A percentile compares a stretch with the other conserved stretches of the same genome.
phyloP scores from a whole-genome alignment of 2,888 invertebrate species.

The Rhingia campestris region DNA sequence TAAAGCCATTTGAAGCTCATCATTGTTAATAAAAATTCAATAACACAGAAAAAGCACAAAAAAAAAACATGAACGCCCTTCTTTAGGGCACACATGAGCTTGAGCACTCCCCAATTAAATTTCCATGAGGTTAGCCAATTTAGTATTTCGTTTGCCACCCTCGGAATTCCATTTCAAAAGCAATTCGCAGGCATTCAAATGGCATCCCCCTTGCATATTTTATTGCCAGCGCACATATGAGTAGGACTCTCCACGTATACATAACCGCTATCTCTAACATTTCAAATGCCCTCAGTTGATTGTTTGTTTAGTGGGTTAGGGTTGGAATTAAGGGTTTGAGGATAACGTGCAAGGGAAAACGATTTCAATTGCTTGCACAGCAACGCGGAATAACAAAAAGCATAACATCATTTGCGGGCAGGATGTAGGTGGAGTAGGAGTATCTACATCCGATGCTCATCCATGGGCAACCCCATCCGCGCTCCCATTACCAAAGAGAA shows the following conservation, averaged over 20 bases:
- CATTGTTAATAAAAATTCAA: constrained; percentile 64
- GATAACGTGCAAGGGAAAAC: background rate
- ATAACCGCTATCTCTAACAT: constrained; percentile 46
- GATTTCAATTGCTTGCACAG: constrained; percentile 63
- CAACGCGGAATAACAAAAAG: constrained; percentile 62
- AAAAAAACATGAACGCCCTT: background rate
- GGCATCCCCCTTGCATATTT: constrained; percentile 63
- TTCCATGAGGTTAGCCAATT: constrained; percentile 70
- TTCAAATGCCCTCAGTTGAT: constrained; percentile 59
- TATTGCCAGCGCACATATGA: constrained; percentile 46
- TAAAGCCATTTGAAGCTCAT: constrained; percentile 49
- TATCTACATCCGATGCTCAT: constrained; percentile 15
- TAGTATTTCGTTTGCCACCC: constrained; percentile 33
- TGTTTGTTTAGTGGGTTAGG: constrained; percentile 27
- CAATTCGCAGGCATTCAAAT: constrained; percentile 64
- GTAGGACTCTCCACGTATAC: constrained; percentile 33
- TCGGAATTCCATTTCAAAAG: constrained; percentile 52
- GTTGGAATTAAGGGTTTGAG: background rate
- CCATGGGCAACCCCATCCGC: constrained; percentile 35
- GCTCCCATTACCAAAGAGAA: constrained; percentile 62
- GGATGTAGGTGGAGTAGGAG: constrained; percentile 18
- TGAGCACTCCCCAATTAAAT: constrained; percentile 47
- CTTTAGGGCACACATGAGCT: background rate
- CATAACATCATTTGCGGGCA: constrained; percentile 63
- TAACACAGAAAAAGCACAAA: constrained; percentile 38